Conservation (phyloP, 2,888 invertebrate genomes). For the Drosophila emarginata region DNA sequence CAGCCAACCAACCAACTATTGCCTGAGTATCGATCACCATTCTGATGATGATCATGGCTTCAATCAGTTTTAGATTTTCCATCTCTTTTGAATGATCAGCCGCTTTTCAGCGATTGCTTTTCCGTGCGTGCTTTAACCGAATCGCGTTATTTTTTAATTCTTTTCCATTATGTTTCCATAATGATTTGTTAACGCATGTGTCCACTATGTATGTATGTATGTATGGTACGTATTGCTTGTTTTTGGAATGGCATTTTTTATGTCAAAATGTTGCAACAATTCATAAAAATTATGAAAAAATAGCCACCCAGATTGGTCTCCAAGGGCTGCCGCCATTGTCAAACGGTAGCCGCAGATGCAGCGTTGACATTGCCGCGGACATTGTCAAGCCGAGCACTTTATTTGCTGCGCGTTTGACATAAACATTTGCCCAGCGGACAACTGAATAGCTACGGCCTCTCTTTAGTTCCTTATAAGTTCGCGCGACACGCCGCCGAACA, state of each 20-base stretch:
- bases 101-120: conserved; percentile 42
- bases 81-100: conserved; percentile 39
- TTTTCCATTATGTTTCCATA: conserved; percentile 38
- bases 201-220: background rate
- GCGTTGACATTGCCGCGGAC: conserved; percentile 71
- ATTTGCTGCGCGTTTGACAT: conserved; percentile 75
- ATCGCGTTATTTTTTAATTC: conserved; percentile 58
- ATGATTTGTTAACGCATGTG: conserved; percentile 60
- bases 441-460: conserved; percentile 73
- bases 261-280: conserved; percentile 48
- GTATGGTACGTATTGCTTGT: background rate
- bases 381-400: conserved; percentile 77
- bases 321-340: conserved; percentile 56
- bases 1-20: conserved; percentile 16
- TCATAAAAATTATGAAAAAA: conserved; percentile 75
- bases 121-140: conserved; percentile 56
- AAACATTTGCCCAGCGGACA: conserved; percentile 76
- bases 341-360: conserved; percentile 25
- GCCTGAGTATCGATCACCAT: conserved; percentile 41
- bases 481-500: conserved; percentile 68
- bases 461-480: conserved; percentile 71
- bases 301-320: conserved; percentile 76
- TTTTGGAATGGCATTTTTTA: conserved; percentile 52
- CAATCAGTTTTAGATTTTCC: conserved; percentile 55
- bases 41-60: conserved; percentile 36